Conservation (phyloP, 2,888 invertebrate species). For the Cataglyphis albicans region DNA sequence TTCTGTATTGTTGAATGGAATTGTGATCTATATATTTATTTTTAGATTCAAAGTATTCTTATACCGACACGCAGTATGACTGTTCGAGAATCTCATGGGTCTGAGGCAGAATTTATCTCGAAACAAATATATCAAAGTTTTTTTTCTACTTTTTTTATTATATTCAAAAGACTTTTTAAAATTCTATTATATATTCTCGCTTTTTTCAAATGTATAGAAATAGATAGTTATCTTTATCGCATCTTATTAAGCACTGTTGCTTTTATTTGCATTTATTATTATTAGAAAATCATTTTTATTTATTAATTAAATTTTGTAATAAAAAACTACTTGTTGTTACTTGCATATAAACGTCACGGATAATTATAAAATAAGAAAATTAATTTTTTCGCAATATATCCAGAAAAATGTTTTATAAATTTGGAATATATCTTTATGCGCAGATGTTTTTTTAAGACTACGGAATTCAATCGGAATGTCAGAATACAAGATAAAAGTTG, state of each 20-base stretch:
- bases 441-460: slow-evolving; percentile 13
- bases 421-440: slow-evolving; percentile 2
- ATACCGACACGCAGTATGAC: background rate
- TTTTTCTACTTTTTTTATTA: background rate
- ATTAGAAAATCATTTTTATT: background rate
- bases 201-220: background rate
- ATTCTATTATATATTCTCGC: background rate
- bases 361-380: background rate
- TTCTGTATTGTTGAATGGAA: slow-evolving; percentile 12
- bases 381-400: background rate
- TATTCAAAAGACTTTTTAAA: background rate
- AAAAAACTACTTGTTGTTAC: background rate
- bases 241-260: background rate
- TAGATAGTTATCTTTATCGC: background rate
- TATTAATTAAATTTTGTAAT: background rate
- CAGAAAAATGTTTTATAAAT: slow-evolving; percentile 12
- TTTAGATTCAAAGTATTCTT: slow-evolving; percentile 27
- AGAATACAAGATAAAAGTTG: background rate
- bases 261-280: background rate
- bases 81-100: background rate
- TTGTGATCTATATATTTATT: slow-evolving; percentile 1
- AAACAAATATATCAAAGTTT: background rate
- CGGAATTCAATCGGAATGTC: slow-evolving; percentile 13
- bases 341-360: background rate
- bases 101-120: background rate